Conservation (phyloP, 53 echinoderm and acorn worm species). For the Apostichopus leukothele region DNA sequence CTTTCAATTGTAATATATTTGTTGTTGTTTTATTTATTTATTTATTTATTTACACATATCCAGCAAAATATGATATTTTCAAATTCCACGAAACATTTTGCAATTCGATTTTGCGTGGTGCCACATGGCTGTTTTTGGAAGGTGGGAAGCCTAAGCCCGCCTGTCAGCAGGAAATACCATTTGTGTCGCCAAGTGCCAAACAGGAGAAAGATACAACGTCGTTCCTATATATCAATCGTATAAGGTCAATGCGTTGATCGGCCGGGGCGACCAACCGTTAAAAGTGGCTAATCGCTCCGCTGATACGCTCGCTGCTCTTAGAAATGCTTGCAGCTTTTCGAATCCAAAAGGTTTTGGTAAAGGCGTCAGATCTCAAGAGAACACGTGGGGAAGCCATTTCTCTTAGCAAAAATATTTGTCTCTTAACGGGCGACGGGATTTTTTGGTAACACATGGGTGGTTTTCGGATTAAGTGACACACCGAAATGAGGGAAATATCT, state of each 20-base stretch:
- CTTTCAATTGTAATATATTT: too few species aligned
- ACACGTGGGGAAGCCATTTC: conserved; percentile 36
- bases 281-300: conserved; percentile 36
- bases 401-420: conserved; percentile 32
- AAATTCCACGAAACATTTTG: too few species aligned
- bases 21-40: too few species aligned
- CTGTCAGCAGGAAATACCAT: background rate
- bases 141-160: background rate
- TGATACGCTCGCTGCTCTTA: background rate
- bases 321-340: conserved; percentile 18
- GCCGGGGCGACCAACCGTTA: conserved; percentile 30
- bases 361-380: conserved; percentile 28
- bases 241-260: conserved; percentile 28
- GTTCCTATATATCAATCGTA: background rate
- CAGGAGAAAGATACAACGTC: background rate
- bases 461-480: conserved; percentile 41
- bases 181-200: background rate
- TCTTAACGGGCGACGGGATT: conserved; percentile 39
- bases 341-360: background rate
- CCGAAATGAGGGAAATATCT: conserved; percentile 7
- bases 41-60: too few species aligned
- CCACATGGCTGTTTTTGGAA: background rate
- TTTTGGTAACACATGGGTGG: conserved; percentile 21
- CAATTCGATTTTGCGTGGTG: background rate
- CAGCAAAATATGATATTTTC: too few species aligned